Evolutionary conservation across 1,140 invertebrate genomes (phyloP), one percentile per base, ranked within the genome.

Genomic region (Tribolium madens): DNA sequence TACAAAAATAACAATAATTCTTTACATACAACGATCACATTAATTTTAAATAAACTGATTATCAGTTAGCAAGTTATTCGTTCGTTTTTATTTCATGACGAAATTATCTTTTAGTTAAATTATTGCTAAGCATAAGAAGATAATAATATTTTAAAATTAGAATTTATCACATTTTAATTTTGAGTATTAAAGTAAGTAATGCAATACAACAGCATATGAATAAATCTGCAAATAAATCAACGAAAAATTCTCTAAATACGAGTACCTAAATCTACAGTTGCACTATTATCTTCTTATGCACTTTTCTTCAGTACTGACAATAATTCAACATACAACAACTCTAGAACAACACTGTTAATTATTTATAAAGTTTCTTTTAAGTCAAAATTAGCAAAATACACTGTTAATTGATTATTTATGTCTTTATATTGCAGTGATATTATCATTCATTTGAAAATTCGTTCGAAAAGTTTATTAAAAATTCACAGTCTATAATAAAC

Each of bases 21-120:
- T 79, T 79, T 74, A 78, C 77, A 79, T 75, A 79, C 79, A 78
- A 80, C 70, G 76, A 82, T 82, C 81, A 82, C 81, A 81, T 82
- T 76, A 72, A 71, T 79, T 76, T 76, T 80, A 71, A 76, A 72
- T 79, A 77, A 83, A 83, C 81, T 81, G 80, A 83, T 81, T 83
- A 83, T 83, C 81, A 81, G 81, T 83, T 81, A 78, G 78, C 77
- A 79, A 48, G 71, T 73, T 15, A 70, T 76, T 76, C 31, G 48
- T 15, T 69, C 15, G 12, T 64, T 64, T 18, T 10, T 33, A 64
- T 64, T 64, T 64, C 57, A 1, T 64, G 46, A 76, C 47, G 18
- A 70, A 76, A 70, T 70, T n/a, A 64, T 76, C 15, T 52, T 26
- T 50, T 13, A 12, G 76, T 64, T 26, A 70, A 77, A 77, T 73